Percentiles rank a stretch among this genome's conserved stretches.
Evolutionary conservation across 2,113 vertebrate genomes (phyloP).

Genomic region (Leptocoma aspasia): DNA sequence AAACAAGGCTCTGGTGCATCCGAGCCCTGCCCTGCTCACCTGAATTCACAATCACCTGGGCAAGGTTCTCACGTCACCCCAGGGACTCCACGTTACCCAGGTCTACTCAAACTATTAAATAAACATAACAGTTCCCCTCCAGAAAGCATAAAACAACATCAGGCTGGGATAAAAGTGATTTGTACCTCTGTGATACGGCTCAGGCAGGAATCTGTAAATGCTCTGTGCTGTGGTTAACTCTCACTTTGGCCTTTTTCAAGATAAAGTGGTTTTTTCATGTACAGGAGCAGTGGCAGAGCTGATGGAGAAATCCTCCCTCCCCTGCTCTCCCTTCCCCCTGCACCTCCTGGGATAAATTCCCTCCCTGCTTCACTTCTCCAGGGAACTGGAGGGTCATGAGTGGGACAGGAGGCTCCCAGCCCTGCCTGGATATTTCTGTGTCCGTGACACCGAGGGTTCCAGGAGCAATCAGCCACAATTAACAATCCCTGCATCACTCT

Average conservation of each 20-base stretch:
- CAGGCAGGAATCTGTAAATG: not conserved
- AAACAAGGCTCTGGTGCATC: not conserved
- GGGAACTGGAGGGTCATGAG: not conserved
- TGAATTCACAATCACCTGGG: not conserved
- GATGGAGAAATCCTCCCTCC: not conserved
- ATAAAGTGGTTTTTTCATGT: not conserved
- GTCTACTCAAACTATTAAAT: slow-evolving; percentile 12
- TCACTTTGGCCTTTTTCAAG: not conserved
- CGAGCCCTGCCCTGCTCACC: not conserved
- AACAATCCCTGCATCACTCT: not conserved
- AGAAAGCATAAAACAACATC: slow-evolving; percentile 37
- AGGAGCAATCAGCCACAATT: not conserved
- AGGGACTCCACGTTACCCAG: not conserved
- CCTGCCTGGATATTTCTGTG: not conserved
- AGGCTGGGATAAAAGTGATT: not conserved
- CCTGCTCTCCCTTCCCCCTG: not conserved
- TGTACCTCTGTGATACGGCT: not conserved
- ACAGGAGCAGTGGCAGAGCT: not conserved
- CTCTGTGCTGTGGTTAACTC: not conserved
- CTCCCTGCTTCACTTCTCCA: not conserved
- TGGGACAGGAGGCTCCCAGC: not conserved
- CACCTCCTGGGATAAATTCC: not conserved
- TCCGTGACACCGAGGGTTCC: not conserved
- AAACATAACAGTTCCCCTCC: slow-evolving; percentile 24
- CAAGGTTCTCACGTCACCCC: not conserved